Base-by-base conservation (phyloP, 2,797 vertebrate genomes). In the Sarcophilus harrisii region DNA sequence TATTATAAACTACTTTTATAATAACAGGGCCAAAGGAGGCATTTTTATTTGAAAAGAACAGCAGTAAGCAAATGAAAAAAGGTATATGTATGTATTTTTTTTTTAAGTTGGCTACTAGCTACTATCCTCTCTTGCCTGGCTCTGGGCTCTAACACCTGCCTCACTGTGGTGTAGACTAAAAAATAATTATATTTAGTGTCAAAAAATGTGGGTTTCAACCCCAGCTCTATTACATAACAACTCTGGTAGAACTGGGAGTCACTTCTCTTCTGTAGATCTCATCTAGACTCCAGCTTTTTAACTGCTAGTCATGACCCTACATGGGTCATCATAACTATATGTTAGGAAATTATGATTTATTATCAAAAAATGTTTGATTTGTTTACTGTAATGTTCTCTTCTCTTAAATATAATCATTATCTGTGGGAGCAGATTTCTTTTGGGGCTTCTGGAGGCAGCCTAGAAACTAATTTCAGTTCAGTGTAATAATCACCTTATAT, bases 1-100 rank as follows among this genome's bases (percentile, higher is more conserved):
- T 95, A 90, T 95, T 93, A 90, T 97, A 57, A 57, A 13, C 1
- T n/a, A 90, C 54, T 16, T 96, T 96, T 94, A 24, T 91, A 93
- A 93, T 52, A 87, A 32, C 28, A 49, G 1, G 13, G 94, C 95
- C 97, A 93, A 93, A 95, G 38, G 97, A 97, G 90, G 96, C 95
- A 59, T 52, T 66, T 73, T 89, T 32, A 94, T 58, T 95, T 93
- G 96, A 97, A 98, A 96, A 93, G 94, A 97, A 97, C 95, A 96
- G 55, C 57, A 27, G n/a, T 92, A 87, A 28, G 11, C 38, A 93
- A 96, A 32, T 93, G 58, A 92, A 95, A 57, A 96, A 95, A 95
- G 30, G 45, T 59, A 18, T 24, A 54, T 91, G 93, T 96, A 13
- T 91, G 93, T 58, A 95, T 27, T 32, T 57, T n/a, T 81, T 58